Percentiles rank a stretch among this genome's conserved stretches.
These are phyloP conservation scores for Pygoscelis adeliae DNA, from an alignment of 2,113 vertebrate genomes.

Conservation along the genomic window DNA sequence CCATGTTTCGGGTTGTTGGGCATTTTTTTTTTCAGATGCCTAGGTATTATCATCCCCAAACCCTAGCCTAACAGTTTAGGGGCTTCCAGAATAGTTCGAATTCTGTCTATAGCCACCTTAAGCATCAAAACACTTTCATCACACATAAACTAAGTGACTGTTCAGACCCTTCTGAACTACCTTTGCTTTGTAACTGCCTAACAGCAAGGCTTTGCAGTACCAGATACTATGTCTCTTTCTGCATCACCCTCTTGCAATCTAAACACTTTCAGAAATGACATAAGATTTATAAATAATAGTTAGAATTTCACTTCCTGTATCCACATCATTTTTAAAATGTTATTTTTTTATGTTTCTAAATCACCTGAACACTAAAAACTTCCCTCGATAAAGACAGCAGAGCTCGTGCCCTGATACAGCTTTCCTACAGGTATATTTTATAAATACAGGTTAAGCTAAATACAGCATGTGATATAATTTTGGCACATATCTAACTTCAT, in stretches of 20 bases:
- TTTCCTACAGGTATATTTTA: neutral
- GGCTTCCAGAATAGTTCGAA: neutral
- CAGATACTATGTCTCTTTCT: neutral
- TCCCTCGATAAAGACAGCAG: neutral
- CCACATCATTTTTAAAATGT: neutral
- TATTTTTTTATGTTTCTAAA: neutral
- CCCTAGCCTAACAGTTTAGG: neutral
- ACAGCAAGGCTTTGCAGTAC: neutral
- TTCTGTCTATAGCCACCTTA: neutral
- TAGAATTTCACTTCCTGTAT: neutral
- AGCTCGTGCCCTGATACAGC: neutral
- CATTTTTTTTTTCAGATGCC: neutral
- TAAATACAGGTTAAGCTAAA: neutral
- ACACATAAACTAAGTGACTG: neutral
- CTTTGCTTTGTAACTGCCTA: neutral
- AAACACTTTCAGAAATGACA: accelerated
- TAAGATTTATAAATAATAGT: neutral
- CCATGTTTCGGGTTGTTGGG: accelerated
- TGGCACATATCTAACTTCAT: neutral
- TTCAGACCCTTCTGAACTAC: neutral
- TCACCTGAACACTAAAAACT: neutral
- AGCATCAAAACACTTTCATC: neutral
- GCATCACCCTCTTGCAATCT: neutral
- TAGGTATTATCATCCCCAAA: neutral
- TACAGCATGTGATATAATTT: neutral